Conservation (phyloP, 1,140 invertebrate species). For the Acyrthosiphon pisum region DNA sequence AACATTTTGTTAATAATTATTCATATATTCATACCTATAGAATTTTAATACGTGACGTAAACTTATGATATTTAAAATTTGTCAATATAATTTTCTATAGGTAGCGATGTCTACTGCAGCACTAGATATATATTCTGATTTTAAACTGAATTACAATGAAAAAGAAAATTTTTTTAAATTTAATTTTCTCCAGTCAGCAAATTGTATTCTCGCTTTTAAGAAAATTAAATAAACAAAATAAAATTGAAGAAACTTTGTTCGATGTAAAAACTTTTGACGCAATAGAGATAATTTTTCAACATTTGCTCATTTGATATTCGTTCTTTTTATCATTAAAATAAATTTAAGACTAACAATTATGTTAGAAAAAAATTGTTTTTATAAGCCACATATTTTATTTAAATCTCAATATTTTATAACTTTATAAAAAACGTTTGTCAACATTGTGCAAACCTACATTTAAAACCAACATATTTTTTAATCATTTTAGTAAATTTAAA, state of each 20-base stretch:
- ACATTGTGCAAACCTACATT: not conserved
- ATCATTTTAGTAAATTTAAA: not conserved
- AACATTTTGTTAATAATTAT: not conserved
- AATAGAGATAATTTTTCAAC: not conserved
- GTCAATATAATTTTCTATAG: not conserved
- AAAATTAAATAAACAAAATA: slow-evolving; percentile 8
- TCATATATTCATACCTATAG: not conserved
- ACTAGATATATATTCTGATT: not conserved
- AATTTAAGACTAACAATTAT: not conserved
- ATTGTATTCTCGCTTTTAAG: not conserved
- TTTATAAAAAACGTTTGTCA: not conserved
- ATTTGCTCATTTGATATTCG: not conserved
- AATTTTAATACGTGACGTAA: not conserved
- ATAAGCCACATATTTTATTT: not conserved
- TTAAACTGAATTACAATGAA: not conserved
- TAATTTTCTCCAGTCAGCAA: not conserved
- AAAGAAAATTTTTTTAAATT: slow-evolving; percentile 6
- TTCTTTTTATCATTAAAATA: not conserved
- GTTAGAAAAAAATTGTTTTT: not conserved
- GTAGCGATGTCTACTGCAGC: not conserved
- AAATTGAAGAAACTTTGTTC: not conserved
- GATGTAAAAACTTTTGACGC: slow-evolving; percentile 5
- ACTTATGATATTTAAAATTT: not conserved
- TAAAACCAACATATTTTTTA: not conserved
- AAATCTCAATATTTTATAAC: not conserved